phyloP scores from a whole-genome alignment of 2,888 invertebrate species.

The Cataglyphis albicans region DNA sequence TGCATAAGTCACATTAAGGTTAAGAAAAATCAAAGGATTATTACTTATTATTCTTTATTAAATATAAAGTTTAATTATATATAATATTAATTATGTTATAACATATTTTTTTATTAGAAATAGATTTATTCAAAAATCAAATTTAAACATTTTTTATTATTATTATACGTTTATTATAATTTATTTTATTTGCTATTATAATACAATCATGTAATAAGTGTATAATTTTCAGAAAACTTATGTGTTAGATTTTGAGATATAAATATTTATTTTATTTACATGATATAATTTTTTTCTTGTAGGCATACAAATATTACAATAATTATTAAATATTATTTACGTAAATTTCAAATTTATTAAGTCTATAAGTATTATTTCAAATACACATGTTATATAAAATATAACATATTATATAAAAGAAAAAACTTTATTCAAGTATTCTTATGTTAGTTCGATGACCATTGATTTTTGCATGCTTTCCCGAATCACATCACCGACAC shows the following conservation, averaged over 20 bases:
- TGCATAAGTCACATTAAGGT: neutral
- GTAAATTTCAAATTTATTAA: neutral
- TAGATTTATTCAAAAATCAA: no score
- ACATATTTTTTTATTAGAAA: neutral
- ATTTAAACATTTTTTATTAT: neutral
- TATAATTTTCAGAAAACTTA: neutral
- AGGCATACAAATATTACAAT: neutral
- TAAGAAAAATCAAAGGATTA: neutral
- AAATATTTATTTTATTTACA: neutral
- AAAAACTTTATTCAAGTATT: neutral
- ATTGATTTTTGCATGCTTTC: neutral
- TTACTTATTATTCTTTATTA: neutral
- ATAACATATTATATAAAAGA: neutral
- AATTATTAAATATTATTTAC: constrained; percentile 2
- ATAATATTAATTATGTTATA: constrained; percentile 7
- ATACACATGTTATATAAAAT: neutral
- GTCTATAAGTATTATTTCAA: neutral
- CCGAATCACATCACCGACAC: constrained; percentile 7
- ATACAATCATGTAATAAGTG: neutral
- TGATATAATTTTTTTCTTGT: neutral
- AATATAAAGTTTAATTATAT: neutral
- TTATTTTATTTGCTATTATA: constrained; percentile 10
- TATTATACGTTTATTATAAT: neutral
- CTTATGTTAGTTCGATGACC: neutral
- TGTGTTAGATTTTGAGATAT: neutral